These are phyloP conservation scores for Neotoxoptera formosana DNA, from an alignment of 1,140 invertebrate genomes.

Conservation along the genomic window DNA sequence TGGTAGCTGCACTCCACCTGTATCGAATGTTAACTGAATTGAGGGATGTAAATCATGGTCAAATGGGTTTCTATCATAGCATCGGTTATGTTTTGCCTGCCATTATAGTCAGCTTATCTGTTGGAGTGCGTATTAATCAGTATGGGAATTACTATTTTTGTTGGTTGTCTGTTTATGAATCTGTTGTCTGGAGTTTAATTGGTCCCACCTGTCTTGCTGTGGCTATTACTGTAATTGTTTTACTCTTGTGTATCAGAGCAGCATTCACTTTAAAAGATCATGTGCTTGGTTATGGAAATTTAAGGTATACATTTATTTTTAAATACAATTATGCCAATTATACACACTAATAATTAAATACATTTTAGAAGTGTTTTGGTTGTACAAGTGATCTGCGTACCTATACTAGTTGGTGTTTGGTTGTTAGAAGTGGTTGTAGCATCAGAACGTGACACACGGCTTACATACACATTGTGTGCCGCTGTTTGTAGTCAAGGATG, in stretches of 20 bases:
- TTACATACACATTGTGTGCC: conserved; percentile 77
- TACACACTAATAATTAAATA: conserved; percentile 48
- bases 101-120: conserved; percentile 87
- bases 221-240: conserved; percentile 78
- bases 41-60: conserved; percentile 94
- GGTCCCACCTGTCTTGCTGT: conserved; percentile 82
- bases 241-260: conserved; percentile 85
- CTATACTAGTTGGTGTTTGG: conserved; percentile 81
- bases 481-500: conserved; percentile 77
- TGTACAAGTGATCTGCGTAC: conserved; percentile 80
- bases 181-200: conserved; percentile 89
- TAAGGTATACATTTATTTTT: conserved; percentile 69
- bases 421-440: conserved; percentile 81
- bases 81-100: conserved; percentile 94
- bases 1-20: conserved; percentile 90
- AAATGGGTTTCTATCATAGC: conserved; percentile 94
- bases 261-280: conserved; percentile 91
- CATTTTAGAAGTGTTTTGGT: conserved; percentile 79
- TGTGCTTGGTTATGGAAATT: conserved; percentile 87
- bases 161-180: conserved; percentile 93
- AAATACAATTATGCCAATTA: neutral
- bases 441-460: conserved; percentile 75
- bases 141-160: conserved; percentile 89
- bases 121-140: conserved; percentile 92
- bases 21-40: conserved; percentile 95